Base-by-base conservation (phyloP, 2,113 vertebrate genomes). In the Castor canadensis region DNA sequence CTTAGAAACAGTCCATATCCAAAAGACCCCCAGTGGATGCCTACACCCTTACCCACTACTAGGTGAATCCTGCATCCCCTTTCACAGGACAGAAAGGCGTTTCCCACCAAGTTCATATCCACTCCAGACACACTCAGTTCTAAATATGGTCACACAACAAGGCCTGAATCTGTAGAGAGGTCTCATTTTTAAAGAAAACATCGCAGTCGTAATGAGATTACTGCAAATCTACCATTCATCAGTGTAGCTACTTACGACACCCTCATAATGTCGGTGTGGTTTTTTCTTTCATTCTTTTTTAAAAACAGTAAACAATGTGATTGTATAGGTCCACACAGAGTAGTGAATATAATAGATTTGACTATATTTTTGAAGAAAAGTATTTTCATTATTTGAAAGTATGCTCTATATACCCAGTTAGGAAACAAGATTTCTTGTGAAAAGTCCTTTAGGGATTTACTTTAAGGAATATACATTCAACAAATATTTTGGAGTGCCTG, bases 301-400 rank as follows among this genome's bases (percentile, higher is more conserved):
- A 12, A 4, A 43, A 79, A 73, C 15, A 75, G 16, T 73, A 87
- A 93, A 32, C 32, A 22, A 20, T 13, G 30, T 82, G 52, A 81
- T 94, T 95, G 90, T 66, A 72, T 7, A n/a, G 47, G 67, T 89
- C 66, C 56, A 79, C 4, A 10, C 40, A 30, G 28, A 90, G 13
- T 45, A 75, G 56, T 77, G 35, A 81, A 52, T 69, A 9, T 88
- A 66, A 77, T 56, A 22, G 87, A 93, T 40, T 38, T 38, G 38
- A 71, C 30, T 11, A 6, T 56, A 8, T 75, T 67, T 93, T 88
- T 60, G 49, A 87, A 93, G 40, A 60, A 84, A 89, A 45, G 5
- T 30, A 8, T 72, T 95, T 94, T 89, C 43, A 49, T 93, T 94
- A 69, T 86, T 86, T 95, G 73, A 94, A 93, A 84, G 28, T 90